Evolutionary conservation across 2,888 invertebrate species (phyloP), one percentile per base, ranked within the genome.

Genomic region (Arctia plantaginis): DNA sequence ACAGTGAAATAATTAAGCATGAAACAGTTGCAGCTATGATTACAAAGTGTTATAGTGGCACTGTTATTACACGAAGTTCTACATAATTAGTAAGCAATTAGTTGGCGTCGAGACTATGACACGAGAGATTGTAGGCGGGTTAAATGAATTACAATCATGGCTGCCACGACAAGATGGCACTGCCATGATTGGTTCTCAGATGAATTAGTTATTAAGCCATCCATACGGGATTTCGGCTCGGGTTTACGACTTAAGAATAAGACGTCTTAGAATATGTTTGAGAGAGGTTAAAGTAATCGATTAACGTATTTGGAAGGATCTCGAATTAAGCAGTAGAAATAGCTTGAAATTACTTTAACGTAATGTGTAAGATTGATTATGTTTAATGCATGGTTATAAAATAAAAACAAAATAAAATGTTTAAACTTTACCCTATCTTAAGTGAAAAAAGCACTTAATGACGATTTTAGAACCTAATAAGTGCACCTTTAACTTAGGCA

Each of bases 1-100:
- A 30, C 23, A 62, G 30, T 62, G 18, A 30, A 30, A 27, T 30
- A 59, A 27, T 59, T 8, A 62, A 27, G 18, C 18, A 30, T 62
- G 18, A 30, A 30, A 71, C 74, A 69, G 73, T 75, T 74, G 75
- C 77, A 76, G 73, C 77, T 74, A 74, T 27, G 74, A 51, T 51
- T 75, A 72, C 76, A 83, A 76, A 71, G 67, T 69, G 65, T 71
- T 70, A 68, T 77, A 81, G 78, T 77, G 79, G 62, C 64, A 66
- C 73, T 41, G 77, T 79, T 78, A 76, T 79, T 30, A 76, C 68
- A 75, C 74, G 64, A 7, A 76, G 75, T 77, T 76, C 74, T 66
- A 73, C 65, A 80, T 81, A 84, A 82, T 84, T 84, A 84, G 75
- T 81, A 71, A 71, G 79, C 81, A 84, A 84, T 82, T 84, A 81